phyloP scores from a whole-genome alignment of 2,113 vertebrate species.

The Rostratula benghalensis region DNA sequence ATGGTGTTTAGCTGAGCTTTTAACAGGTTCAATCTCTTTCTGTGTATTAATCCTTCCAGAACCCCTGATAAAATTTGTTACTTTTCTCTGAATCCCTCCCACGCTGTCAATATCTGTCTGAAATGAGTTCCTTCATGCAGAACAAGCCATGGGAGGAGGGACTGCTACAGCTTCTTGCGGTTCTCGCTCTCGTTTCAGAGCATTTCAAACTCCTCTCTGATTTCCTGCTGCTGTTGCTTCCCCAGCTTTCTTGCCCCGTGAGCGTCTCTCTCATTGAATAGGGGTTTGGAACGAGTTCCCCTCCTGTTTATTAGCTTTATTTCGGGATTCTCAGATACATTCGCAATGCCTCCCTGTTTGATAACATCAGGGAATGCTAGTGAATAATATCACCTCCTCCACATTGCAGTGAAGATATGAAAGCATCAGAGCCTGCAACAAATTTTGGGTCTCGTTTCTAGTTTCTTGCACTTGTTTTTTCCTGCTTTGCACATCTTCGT shows the following conservation, averaged over 20 bases:
- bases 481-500: neutral
- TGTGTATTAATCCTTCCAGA: slow-evolving; percentile 51
- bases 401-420: neutral
- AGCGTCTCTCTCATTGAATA: neutral
- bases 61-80: slow-evolving; percentile 52
- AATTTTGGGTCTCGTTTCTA: neutral
- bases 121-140: slow-evolving; percentile 30
- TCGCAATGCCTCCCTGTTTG: neutral
- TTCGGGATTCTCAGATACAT: neutral
- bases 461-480: neutral
- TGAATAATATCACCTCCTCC: neutral
- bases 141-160: slow-evolving; percentile 9
- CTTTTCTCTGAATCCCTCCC: slow-evolving; percentile 49
- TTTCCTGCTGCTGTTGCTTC: neutral
- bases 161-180: neutral
- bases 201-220: neutral
- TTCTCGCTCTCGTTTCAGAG: neutral
- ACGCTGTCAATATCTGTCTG: slow-evolving; percentile 51
- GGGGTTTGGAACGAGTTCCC: neutral
- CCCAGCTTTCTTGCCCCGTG: neutral
- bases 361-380: neutral
- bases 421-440: neutral
- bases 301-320: neutral
- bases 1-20: slow-evolving; percentile 45
- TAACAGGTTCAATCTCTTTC: slow-evolving; percentile 42